phyloP scores from a whole-genome alignment of 2,888 invertebrate species.

The Meta bourneti region DNA sequence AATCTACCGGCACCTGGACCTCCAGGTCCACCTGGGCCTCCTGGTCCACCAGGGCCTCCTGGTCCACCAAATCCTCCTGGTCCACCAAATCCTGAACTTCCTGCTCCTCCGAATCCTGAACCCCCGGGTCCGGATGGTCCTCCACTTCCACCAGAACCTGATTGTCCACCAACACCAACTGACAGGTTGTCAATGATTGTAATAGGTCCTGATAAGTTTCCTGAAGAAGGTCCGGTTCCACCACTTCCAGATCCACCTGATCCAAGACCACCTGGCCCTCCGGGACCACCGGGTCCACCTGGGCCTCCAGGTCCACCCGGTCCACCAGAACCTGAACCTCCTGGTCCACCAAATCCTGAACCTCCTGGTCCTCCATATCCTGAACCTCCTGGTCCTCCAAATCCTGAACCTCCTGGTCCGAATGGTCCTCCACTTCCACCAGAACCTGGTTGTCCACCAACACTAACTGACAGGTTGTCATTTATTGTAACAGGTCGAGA shows the following conservation, averaged over 20 bases:
- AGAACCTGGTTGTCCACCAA: background rate
- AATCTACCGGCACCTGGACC: background rate
- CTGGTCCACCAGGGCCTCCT: background rate
- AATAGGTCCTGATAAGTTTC: background rate
- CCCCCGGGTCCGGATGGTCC: background rate
- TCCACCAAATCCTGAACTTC: background rate
- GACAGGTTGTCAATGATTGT: background rate
- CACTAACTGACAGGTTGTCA: background rate
- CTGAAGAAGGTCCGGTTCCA: background rate
- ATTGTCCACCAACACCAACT: background rate
- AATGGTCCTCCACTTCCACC: background rate
- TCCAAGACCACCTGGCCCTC: background rate
- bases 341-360: background rate
- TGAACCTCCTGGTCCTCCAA: background rate
- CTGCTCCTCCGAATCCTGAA: background rate
- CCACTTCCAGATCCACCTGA: background rate
- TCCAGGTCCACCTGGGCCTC: background rate
- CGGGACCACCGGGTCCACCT: background rate
- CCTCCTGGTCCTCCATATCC: background rate
- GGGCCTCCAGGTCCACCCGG: background rate
- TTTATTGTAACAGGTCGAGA: background rate
- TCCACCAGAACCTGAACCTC: background rate
- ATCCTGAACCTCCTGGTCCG: background rate
- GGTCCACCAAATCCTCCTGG: background rate
- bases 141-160: background rate